Base-by-base conservation (phyloP, 35 echinoderm and acorn worm species). In the Chiridota heheva region DNA sequence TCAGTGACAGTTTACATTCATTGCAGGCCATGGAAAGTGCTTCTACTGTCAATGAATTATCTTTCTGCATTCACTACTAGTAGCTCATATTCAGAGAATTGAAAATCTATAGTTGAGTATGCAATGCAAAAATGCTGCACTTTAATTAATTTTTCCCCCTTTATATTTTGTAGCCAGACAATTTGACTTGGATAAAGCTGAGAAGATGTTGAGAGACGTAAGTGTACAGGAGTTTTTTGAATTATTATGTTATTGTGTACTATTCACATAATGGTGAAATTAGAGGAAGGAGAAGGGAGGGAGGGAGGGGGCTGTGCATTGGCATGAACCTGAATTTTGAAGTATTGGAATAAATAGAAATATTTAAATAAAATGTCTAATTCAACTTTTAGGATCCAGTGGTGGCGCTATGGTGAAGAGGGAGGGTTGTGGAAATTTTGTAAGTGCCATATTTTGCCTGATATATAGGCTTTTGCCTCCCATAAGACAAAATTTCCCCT, bases 171-270 rank as follows among this genome's bases (percentile, higher is more conserved):
- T 62, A 87, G 84, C 84, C 58, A 72, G 84, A 1, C 77, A 87
- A 34, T 87, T 87, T 77, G 84, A 87, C 38, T 62, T 87, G 24
- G 22, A 32, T 24, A 87, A 87, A 69, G 77, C 84, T 40, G 84
- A 87, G 25, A 87, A 87, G 61, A 87, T 87, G 84, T 26, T 87
- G 8, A 76, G 84, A 78, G 84, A 87, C 69, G 84, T 87, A 58
- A 87, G 84, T 86, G 3, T 12, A 28, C 42, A 76, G 67, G 35
- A 58, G 13, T 60, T 60, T 18, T 8, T 8, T 5, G 33, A 27
- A 37, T 16, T 27, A 15, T 20, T 72, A 20, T 16, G 13, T 28
- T 8, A 37, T 28, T 69, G 65, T 37, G 26, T 33, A n/a, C 36
- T 8, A 69, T 27, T 33, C 22, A 31, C 2, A 31, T 10, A 37